Base-by-base conservation (phyloP, 2,797 vertebrate genomes). In the Chlorospingus semifuscus region DNA sequence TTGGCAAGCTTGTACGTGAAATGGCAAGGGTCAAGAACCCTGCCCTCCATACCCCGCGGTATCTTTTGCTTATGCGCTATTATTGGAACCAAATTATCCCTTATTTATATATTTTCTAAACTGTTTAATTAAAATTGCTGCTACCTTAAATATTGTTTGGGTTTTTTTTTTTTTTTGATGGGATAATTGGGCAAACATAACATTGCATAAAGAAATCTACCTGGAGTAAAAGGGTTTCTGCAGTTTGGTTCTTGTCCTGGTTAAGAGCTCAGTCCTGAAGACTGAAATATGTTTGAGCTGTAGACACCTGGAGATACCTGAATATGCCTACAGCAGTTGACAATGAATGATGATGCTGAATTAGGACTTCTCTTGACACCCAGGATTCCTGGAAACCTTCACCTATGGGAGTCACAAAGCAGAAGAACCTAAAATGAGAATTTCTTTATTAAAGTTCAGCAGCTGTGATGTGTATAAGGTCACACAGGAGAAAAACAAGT, bases 291-390 rank as follows among this genome's bases (percentile, higher is more conserved):
- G 0, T n/a, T 49, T 74, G 69, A 81, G 15, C 19, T 66, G 3
- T 15, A 34, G 20, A 68, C 14, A 12, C 18, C 29, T 71, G 16
- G 27, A 72, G 18, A 44, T 27, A 60, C 37, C 27, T 55, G 47
- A 55, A 50, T 2, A 1, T 42, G 15, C 15, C 19, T 18, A 5
- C 29, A 75, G 18, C 3, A 36, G 18, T 7, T 5, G 1, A 12
- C 4, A 41, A 11, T 36, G 60, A 71, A 32, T 32, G 4, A 53
- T 8, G 7, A 4, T 3, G 1, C 6, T 56, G 52, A 82, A 37
- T 60, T 18, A 57, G 9, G 22, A 7, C 5, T 8, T 77, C 23
- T 32, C 12, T 57, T 6, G 9, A 22, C 4, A 30, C 23, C 47
- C 15, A 30, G 10, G 12, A 52, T 56, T 70, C 29, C 41, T 81